Evolutionary conservation across 2,797 vertebrate species (phyloP).

Genomic region (Glyptemys insculpta): DNA sequence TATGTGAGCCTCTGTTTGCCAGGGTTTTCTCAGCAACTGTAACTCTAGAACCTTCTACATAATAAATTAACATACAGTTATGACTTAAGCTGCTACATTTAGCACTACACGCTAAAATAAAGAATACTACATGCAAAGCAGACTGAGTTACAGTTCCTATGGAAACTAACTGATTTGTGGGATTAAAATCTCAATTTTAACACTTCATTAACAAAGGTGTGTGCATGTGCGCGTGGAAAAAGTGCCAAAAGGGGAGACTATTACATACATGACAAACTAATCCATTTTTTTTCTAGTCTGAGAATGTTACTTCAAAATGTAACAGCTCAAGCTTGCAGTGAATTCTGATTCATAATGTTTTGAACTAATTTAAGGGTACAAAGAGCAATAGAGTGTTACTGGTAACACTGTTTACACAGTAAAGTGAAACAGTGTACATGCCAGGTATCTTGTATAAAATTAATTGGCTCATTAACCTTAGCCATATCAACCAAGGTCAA

Average conservation of each 20-base stretch:
- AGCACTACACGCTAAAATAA: not conserved
- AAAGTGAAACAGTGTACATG: slow-evolving; percentile 1
- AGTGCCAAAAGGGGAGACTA: not conserved
- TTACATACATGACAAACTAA: not conserved
- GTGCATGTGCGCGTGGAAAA: not conserved
- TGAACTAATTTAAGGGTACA: slow-evolving; percentile 2
- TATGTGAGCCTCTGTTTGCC: not conserved
- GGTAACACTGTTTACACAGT: slow-evolving; percentile 2
- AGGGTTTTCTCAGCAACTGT: not conserved
- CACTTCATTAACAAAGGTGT: not conserved
- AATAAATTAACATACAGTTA: not conserved
- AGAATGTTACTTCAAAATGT: not conserved
- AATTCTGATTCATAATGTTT: slow-evolving; percentile 5
- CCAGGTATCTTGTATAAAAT: slow-evolving; percentile 2
- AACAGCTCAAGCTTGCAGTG: not conserved
- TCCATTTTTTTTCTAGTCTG: not conserved
- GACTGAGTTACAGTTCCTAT: not conserved
- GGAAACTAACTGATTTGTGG: not conserved
- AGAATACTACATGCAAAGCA: fast-evolving
- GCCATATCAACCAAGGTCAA: slow-evolving; percentile 20
- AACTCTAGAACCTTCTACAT: not conserved
- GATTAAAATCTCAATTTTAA: slow-evolving; percentile 20
- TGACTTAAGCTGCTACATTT: not conserved
- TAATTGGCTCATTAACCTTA: slow-evolving; percentile 12
- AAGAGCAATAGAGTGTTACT: not conserved